Percentiles rank a stretch among this genome's conserved stretches.
Evolutionary conservation across 2,888 invertebrate species (phyloP).

Genomic region (Xylota sylvarum): DNA sequence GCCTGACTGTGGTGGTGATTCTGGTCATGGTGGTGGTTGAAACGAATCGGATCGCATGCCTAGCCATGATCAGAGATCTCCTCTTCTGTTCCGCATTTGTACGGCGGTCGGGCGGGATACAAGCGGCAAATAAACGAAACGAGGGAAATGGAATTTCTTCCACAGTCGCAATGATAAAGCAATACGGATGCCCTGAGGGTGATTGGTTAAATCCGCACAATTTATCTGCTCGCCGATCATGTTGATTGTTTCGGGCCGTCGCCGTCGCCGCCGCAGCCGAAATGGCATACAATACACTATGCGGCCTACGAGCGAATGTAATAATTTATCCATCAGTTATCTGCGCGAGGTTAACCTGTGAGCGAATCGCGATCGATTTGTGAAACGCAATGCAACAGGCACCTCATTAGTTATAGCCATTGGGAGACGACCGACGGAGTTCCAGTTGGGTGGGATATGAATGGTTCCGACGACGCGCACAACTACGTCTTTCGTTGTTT

Average conservation of each 20-base stretch:
- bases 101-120: conserved; percentile 36
- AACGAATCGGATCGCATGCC: conserved; percentile 70
- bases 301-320: conserved; percentile 42
- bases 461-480: background rate
- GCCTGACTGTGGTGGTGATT: background rate
- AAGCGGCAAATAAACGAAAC: conserved; percentile 39
- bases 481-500: conserved; percentile 33
- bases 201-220: conserved; percentile 75
- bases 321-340: conserved; percentile 76
- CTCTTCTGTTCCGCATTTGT: conserved; percentile 55
- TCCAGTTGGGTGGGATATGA: conserved; percentile 6
- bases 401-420: conserved; percentile 74
- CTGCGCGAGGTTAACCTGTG: conserved; percentile 69
- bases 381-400: conserved; percentile 75
- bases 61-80: conserved; percentile 53
- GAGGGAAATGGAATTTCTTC: conserved; percentile 49
- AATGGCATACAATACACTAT: conserved; percentile 14
- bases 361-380: conserved; percentile 75
- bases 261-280: conserved; percentile 29
- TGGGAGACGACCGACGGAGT: conserved; percentile 37
- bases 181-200: conserved; percentile 74
- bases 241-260: conserved; percentile 72
- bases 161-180: conserved; percentile 59
- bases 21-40: conserved; percentile 38
- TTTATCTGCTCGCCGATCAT: conserved; percentile 73